These are phyloP conservation scores for Atractosteus spatula DNA, from an alignment of 2,113 vertebrate genomes.

Conservation along the genomic window DNA sequence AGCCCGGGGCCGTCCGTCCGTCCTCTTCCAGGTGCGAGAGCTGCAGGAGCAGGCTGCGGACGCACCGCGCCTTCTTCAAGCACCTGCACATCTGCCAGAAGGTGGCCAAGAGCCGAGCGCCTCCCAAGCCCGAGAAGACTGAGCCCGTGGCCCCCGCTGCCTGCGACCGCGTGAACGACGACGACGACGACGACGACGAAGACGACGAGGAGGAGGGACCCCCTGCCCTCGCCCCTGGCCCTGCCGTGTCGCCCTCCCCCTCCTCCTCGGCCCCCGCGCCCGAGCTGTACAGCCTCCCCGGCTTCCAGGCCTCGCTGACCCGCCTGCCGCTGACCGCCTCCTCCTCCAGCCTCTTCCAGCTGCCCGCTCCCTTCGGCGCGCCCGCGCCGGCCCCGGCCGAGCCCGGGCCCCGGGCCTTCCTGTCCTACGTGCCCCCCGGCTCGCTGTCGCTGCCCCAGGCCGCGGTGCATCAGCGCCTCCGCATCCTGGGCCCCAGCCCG, in stretches of 20 bases:
- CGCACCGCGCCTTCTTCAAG: slow-evolving; percentile 86
- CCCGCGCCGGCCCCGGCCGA: slow-evolving; percentile 33
- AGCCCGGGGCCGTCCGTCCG: no score
- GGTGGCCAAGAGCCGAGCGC: slow-evolving; percentile 60
- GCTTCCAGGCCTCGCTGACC: slow-evolving; percentile 35
- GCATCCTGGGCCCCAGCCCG: slow-evolving; percentile 48
- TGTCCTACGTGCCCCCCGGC: slow-evolving; percentile 53
- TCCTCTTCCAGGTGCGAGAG: slow-evolving; percentile 78
- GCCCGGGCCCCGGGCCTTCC: slow-evolving; percentile 39
- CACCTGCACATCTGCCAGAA: slow-evolving; percentile 92
- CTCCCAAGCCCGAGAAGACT: slow-evolving; percentile 30
- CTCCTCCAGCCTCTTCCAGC: slow-evolving; percentile 38
- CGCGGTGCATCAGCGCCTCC: slow-evolving; percentile 52
- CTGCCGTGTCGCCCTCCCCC: neutral
- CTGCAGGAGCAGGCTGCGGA: slow-evolving; percentile 85
- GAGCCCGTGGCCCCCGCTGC: slow-evolving; percentile 17
- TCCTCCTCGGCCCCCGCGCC: neutral
- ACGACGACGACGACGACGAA: slow-evolving; percentile 12
- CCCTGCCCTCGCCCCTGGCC: slow-evolving; percentile 34
- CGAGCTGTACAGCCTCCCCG: neutral
- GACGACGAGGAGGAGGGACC: neutral
- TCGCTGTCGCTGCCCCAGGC: slow-evolving; percentile 47
- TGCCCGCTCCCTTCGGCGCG: slow-evolving; percentile 45
- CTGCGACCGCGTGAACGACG: neutral
- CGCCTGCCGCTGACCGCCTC: slow-evolving; percentile 30